A percentile compares a stretch with the other conserved stretches of the same genome.
These are phyloP conservation scores for Crax fasciolata DNA, from an alignment of 2,797 vertebrate genomes.

Conservation along the genomic window DNA sequence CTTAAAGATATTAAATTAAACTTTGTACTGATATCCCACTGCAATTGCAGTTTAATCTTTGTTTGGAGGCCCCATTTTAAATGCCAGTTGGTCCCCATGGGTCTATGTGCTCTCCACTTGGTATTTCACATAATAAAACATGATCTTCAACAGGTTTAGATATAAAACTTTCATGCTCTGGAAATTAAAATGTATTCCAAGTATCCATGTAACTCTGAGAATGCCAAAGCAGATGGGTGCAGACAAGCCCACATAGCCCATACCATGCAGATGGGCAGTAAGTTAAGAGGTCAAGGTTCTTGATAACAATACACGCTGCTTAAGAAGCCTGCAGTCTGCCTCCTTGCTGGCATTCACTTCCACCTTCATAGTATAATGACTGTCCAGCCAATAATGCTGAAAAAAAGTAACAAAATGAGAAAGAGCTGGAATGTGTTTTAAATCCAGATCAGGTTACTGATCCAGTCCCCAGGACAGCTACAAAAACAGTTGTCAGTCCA, in stretches of 20 bases:
- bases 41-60: not conserved
- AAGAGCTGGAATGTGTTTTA: not conserved
- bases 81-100: not conserved
- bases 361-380: not conserved
- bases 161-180: slow-evolving; percentile 31
- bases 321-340: not conserved
- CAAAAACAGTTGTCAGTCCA: slow-evolving; percentile 65
- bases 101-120: not conserved
- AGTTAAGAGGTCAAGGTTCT: not conserved
- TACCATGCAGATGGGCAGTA: not conserved
- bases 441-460: slow-evolving; percentile 14
- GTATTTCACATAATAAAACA: not conserved
- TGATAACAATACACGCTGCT: not conserved
- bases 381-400: not conserved
- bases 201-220: slow-evolving; percentile 11
- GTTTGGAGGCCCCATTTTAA: not conserved
- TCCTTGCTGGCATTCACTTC: not conserved
- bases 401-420: not conserved
- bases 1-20: not conserved
- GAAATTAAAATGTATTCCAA: slow-evolving; percentile 43
- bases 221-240: slow-evolving; percentile 42
- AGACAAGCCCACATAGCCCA: not conserved
- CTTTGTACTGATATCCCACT: not conserved
- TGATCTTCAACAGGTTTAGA: slow-evolving; percentile 21
- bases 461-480: slow-evolving; percentile 5